Evolutionary conservation across 2,888 invertebrate genomes (phyloP).

Genomic region (Diloba caeruleocephala): DNA sequence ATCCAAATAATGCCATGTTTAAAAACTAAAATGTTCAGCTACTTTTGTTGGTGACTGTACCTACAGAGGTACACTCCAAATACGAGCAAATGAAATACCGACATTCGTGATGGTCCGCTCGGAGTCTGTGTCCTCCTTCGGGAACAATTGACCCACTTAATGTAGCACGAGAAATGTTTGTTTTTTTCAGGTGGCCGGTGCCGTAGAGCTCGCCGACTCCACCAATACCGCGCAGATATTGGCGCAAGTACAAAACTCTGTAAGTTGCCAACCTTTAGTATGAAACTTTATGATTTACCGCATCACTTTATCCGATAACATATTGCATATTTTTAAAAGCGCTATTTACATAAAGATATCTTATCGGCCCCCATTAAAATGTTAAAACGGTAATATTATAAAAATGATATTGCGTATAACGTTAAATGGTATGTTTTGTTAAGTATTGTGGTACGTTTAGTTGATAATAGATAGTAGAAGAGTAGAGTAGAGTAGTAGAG

Average conservation of each 20-base stretch:
- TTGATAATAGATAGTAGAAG: slow-evolving; percentile 60
- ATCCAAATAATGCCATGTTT: slow-evolving; percentile 12
- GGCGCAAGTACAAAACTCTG: slow-evolving; percentile 77
- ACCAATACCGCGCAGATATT: slow-evolving; percentile 78
- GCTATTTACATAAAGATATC: slow-evolving; percentile 31
- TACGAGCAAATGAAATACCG: slow-evolving; percentile 41
- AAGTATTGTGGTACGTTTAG: slow-evolving; percentile 47
- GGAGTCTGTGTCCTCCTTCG: slow-evolving; percentile 50
- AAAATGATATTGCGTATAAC: slow-evolving; percentile 45
- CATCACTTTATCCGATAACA: slow-evolving; percentile 28
- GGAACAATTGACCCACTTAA: slow-evolving; percentile 79
- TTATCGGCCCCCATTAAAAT: slow-evolving; percentile 55
- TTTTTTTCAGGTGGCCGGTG: slow-evolving; percentile 83
- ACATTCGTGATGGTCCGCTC: slow-evolving; percentile 46
- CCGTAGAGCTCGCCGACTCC: slow-evolving; percentile 79
- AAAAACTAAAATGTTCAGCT: too few relatives aligned
- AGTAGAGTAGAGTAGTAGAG: too few relatives aligned
- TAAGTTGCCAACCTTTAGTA: slow-evolving; percentile 60
- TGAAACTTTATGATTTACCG: slow-evolving; percentile 32
- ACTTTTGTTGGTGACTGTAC: too few relatives aligned
- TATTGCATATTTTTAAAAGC: slow-evolving; percentile 33
- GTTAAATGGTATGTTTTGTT: too few relatives aligned
- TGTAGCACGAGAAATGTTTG: slow-evolving; percentile 67
- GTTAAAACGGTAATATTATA: slow-evolving; percentile 54
- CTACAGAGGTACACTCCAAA: too few relatives aligned